Base-by-base conservation (phyloP, 1,140 invertebrate genomes). In the Acromyrmex echinatior region DNA sequence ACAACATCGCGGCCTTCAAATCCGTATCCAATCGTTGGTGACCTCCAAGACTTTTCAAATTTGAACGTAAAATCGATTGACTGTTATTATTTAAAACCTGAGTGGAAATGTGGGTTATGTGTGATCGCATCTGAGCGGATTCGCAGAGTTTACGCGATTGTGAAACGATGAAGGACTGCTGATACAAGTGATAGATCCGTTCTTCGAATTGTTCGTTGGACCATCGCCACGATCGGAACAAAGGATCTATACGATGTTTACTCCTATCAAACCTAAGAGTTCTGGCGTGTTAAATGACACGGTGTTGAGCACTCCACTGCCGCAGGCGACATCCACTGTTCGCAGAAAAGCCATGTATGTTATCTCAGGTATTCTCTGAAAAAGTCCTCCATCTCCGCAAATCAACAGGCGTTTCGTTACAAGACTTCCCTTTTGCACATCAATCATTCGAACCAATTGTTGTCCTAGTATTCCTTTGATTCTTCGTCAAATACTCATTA, bases 271-370 rank as follows among this genome's bases (percentile, higher is more conserved):
- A 28, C n/a, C 65, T 10, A 53, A 53, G 1, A 35, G 0, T 5
- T 2, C 14, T 4, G 87, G 92, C 73, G 88, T 92, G 10, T 85
- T 86, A 0, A 92, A 94, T 73, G 56, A 91, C 7, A 94, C 94
- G 12, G 56, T 94, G 25, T 68, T 93, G 65, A 91, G 78, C 62
- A 94, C 92, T 35, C 93, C 94, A 6, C 65, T 82, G 56, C 94
- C 94, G 9, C 93, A 94, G 87, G 94, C 94, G 49, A 74, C 93
- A 6, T 95, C 94, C 0, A 95, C 94, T 1, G 92, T 94, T 39
- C 89, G 92, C 58, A 91, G 92, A 80, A 93, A 92, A 91, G 88
- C 28, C 49, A 76, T 71, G 92, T 94, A 71, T 25, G 91, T 74
- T 39, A 3, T 87, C 66, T 3, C 58, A 31, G 25, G 6, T 5